phyloP scores from a whole-genome alignment of 1,140 invertebrate genomes.

The Cydia splendana region DNA sequence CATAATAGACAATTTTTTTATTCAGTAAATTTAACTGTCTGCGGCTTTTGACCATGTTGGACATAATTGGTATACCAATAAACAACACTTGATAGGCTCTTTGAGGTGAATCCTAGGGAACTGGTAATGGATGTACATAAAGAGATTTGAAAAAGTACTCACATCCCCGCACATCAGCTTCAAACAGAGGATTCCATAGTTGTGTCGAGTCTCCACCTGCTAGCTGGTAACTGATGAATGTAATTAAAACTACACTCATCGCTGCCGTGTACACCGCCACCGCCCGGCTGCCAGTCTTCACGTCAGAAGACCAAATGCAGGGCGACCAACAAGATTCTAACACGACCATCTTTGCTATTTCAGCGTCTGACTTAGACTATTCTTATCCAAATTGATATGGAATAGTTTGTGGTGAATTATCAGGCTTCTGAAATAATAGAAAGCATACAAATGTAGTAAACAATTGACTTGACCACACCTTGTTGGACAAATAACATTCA shows the following conservation, averaged over 20 bases:
- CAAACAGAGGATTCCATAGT: constrained; percentile 92
- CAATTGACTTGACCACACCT: constrained; percentile 2
- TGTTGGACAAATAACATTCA: not conserved
- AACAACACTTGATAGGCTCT: too few species aligned
- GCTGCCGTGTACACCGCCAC: constrained; percentile 89
- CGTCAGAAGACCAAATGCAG: constrained; percentile 89
- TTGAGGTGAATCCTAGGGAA: too few species aligned
- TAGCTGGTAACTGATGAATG: constrained; percentile 87
- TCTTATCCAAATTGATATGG: not conserved
- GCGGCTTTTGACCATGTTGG: too few species aligned
- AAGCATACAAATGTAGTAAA: not conserved
- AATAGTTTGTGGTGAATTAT: not conserved
- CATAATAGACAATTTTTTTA: too few species aligned
- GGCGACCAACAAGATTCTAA: constrained; percentile 92
- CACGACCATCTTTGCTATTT: constrained; percentile 82
- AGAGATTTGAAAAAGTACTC: constrained; percentile 71
- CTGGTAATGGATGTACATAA: too few species aligned
- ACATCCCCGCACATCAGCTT: constrained; percentile 90
- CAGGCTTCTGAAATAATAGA: constrained; percentile 3
- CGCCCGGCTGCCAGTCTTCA: constrained; percentile 87
- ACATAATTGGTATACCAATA: too few species aligned
- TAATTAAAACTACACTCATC: constrained; percentile 87
- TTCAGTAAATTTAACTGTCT: too few species aligned
- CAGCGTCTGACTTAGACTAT: not conserved
- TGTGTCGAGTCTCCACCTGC: constrained; percentile 92